Base-by-base conservation (phyloP, 2,888 invertebrate genomes). In the Rhimphoctona megacephalus region DNA sequence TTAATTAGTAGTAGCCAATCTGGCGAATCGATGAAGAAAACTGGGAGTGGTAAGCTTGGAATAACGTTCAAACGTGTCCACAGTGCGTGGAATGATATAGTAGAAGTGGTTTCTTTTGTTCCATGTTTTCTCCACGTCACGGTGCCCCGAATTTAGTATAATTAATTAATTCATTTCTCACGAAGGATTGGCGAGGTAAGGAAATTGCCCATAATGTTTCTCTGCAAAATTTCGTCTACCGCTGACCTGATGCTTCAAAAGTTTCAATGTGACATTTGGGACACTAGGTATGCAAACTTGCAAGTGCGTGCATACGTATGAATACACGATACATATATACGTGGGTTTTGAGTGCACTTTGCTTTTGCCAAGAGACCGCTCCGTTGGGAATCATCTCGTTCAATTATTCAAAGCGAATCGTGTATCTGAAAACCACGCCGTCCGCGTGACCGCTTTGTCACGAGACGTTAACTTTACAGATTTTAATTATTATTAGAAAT, bases 401-500 rank as follows among this genome's bases (percentile, higher is more conserved):
- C 83, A 86, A 89, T 88, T 88, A 89, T 89, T 87, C 87, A 87
- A 83, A 87, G 78, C 82, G 83, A 87, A 86, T 89, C 86, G 82
- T 61, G 70, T 83, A 86, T 85, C 77, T 7, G 49, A 25, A 43
- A 54, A 43, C 7, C 67, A 30, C 82, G 66, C 30, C n/a, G 78
- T 74, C 78, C 82, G 84, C 85, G 83, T 83, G 82, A 86, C 83
- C 85, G 85, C 81, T 82, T 86, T 85, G 89, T 90, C 90, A 87
- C 89, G 89, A 89, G 78, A 90, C 87, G 85, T 85, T 90, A 88
- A 88, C 84, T 80, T 84, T 88, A 85, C 87, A 83, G 86, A 85
- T 89, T 91, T 91, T 90, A 90, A 92, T 91, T 92, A 90, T 86
- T 88, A 78, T 84, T 86, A 78, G 81, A 74, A 72, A 46, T 49